Percentiles rank a stretch among this genome's conserved stretches.
These are phyloP conservation scores for Coregonus suidteri DNA, from an alignment of 2,797 vertebrate species.

Conservation along the genomic window DNA sequence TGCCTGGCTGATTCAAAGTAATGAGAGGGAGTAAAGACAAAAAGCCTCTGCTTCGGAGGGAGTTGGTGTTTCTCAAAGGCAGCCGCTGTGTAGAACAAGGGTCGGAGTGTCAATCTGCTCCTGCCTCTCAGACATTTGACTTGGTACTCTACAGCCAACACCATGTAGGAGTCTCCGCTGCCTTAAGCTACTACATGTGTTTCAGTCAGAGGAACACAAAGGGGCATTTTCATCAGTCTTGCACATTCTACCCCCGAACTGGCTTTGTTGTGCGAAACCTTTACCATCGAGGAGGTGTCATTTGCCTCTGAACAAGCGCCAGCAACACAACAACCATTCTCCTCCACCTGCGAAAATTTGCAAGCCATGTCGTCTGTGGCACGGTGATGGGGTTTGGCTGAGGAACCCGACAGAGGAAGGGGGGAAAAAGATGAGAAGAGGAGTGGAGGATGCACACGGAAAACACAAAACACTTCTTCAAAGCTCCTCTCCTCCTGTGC, in stretches of 20 bases:
- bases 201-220: conserved; percentile 39
- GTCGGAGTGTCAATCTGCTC: conserved; percentile 56
- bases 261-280: conserved; percentile 42
- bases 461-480: conserved; percentile 75
- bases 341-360: conserved; percentile 73
- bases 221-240: conserved; percentile 47
- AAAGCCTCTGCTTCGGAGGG: conserved; percentile 51
- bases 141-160: conserved; percentile 47
- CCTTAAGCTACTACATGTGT: conserved; percentile 14
- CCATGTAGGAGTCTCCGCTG: conserved; percentile 34
- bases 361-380: conserved; percentile 63
- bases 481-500: conserved; percentile 76
- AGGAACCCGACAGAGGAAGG: conserved; percentile 47
- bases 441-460: conserved; percentile 45
- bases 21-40: conserved; percentile 58
- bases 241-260: conserved; percentile 32
- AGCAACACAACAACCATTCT: conserved; percentile 38
- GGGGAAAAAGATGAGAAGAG: conserved; percentile 45
- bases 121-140: conserved; percentile 52
- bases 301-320: conserved; percentile 65
- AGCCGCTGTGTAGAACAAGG: conserved; percentile 55
- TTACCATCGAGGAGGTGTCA: conserved; percentile 55
- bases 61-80: conserved; percentile 51
- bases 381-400: conserved; percentile 66
- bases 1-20: conserved; percentile 55